Evolutionary conservation across 2,888 invertebrate species (phyloP).

Genomic region (Drosophila percnosoma): DNA sequence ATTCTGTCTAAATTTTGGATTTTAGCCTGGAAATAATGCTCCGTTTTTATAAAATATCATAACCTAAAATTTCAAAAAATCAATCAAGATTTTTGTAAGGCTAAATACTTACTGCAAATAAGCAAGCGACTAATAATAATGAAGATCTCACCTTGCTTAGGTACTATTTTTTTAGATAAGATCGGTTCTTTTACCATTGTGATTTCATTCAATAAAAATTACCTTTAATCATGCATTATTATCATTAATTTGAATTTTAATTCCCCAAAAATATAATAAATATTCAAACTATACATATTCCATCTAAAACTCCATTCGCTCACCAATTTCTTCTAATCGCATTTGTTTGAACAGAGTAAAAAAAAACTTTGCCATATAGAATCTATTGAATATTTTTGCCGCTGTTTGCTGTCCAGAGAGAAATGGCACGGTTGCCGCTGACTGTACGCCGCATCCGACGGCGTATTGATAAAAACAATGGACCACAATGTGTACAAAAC

Average conservation of each 20-base stretch:
- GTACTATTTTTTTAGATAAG: not conserved
- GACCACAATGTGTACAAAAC: constrained; percentile 60
- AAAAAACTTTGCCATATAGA: constrained; percentile 43
- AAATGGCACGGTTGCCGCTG: constrained; percentile 14
- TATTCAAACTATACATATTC: not conserved
- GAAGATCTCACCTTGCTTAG: not conserved
- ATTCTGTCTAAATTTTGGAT: not conserved
- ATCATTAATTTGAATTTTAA: not conserved
- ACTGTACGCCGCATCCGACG: constrained; percentile 42
- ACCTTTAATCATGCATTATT: not conserved
- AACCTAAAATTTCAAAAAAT: not conserved
- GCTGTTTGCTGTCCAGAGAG: constrained; percentile 33
- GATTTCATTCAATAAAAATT: not conserved
- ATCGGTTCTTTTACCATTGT: not conserved
- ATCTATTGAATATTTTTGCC: constrained; percentile 49
- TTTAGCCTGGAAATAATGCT: not conserved
- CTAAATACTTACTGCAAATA: not conserved
- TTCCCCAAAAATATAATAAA: not conserved
- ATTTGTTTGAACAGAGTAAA: constrained; percentile 26
- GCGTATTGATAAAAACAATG: constrained; percentile 66
- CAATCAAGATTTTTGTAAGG: not conserved
- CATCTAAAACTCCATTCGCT: constrained; percentile 1
- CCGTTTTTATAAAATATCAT: not conserved
- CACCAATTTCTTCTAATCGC: constrained; percentile 20
- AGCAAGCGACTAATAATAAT: not conserved